phyloP scores from a whole-genome alignment of 1,140 invertebrate species.

The Diprion similis region DNA sequence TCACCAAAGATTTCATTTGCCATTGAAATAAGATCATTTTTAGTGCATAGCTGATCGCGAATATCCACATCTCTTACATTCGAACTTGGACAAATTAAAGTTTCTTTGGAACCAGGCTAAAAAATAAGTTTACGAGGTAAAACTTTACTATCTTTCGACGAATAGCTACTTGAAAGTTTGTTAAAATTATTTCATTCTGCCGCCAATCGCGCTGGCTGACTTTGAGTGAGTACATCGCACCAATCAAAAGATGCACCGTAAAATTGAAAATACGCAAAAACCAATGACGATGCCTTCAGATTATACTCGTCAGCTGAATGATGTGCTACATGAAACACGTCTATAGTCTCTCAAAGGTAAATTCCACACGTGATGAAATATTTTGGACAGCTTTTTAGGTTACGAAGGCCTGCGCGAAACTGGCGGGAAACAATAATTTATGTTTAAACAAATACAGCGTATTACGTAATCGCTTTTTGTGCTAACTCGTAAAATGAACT shows the following conservation, averaged over 20 bases:
- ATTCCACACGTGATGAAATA: neutral
- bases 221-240: no score
- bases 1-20: conserved; percentile 42
- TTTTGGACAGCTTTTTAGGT: neutral
- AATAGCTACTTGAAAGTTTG: neutral
- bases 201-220: no score
- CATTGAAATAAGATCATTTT: conserved; percentile 34
- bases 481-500: neutral
- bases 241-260: no score
- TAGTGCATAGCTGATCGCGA: neutral
- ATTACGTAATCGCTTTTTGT: neutral
- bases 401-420: neutral
- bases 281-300: no score
- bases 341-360: neutral
- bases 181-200: neutral
- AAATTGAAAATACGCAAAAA: no score
- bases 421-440: conserved; percentile 3
- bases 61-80: neutral
- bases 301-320: no score
- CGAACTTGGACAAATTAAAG: neutral
- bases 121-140: neutral
- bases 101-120: neutral
- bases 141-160: neutral
- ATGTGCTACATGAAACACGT: no score
- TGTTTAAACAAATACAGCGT: neutral